Conservation (phyloP, 2,888 invertebrate species). For the Pilophorus perplexus region DNA sequence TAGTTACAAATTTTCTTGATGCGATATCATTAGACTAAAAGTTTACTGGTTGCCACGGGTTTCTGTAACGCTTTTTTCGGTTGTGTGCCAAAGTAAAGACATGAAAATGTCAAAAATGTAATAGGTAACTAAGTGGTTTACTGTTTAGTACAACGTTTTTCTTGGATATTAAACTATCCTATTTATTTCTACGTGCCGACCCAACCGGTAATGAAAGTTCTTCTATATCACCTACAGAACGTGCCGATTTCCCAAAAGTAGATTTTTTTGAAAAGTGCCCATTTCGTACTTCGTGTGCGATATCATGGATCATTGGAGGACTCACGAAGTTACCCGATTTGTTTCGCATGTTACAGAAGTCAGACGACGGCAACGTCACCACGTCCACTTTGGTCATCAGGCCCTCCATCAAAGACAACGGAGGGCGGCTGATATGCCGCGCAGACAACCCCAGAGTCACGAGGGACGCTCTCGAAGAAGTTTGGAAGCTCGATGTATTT, state of each 20-base stretch:
- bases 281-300: neutral
- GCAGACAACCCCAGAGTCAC: slow-evolving; percentile 74
- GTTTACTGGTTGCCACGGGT: too few relatives aligned
- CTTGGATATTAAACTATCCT: too few relatives aligned
- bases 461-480: slow-evolving; percentile 71
- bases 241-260: neutral
- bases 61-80: too few relatives aligned
- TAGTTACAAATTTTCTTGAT: too few relatives aligned
- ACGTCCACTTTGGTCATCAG: slow-evolving; percentile 71
- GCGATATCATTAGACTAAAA: neutral
- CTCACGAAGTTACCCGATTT: too few relatives aligned
- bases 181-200: too few relatives aligned
- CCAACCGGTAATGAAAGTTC: too few relatives aligned
- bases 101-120: too few relatives aligned
- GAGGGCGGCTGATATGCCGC: slow-evolving; percentile 74
- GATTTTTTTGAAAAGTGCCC: neutral
- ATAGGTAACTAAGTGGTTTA: too few relatives aligned
- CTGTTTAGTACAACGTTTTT: too few relatives aligned
- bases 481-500: slow-evolving; percentile 78
- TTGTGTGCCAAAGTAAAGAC: too few relatives aligned
- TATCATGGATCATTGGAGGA: neutral
- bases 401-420: slow-evolving; percentile 75
- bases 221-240: too few relatives aligned
- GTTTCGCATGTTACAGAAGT: slow-evolving; percentile 61
- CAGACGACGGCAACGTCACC: slow-evolving; percentile 77